Percentiles rank a stretch among this genome's conserved stretches.
These are phyloP conservation scores for Girardia tigrina DNA, from an alignment of 2,888 invertebrate genomes.

Conservation along the genomic window DNA sequence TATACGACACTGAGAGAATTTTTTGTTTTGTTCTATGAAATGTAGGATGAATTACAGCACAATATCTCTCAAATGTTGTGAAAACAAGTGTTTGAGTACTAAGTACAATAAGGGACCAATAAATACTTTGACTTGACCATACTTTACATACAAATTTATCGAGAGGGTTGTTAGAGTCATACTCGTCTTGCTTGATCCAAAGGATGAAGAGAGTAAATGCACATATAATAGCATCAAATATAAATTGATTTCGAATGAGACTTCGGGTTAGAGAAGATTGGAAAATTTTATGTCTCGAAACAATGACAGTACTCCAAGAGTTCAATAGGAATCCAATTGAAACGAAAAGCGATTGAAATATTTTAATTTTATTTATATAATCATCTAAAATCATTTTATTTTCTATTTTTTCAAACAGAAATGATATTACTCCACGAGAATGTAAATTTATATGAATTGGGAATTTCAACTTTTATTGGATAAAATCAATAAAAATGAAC, in stretches of 20 bases:
- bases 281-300: neutral
- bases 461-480: no score
- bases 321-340: neutral
- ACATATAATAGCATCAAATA: neutral
- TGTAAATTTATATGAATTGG: no score
- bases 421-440: no score
- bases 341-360: neutral
- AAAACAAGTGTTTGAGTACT: slow-evolving; percentile 16
- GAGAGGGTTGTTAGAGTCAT: neutral
- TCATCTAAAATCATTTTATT: neutral
- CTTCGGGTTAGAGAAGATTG: neutral
- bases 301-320: neutral
- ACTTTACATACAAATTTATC: neutral
- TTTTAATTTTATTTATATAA: neutral
- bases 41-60: neutral
- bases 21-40: slow-evolving; percentile 5
- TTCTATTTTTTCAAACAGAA: no score
- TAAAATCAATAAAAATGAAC: no score
- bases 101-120: neutral
- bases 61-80: neutral
- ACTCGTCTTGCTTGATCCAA: neutral
- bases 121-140: neutral
- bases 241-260: neutral
- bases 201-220: neutral
- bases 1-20: neutral